phyloP scores from a whole-genome alignment of 2,888 invertebrate species.

The Pocota personata region DNA sequence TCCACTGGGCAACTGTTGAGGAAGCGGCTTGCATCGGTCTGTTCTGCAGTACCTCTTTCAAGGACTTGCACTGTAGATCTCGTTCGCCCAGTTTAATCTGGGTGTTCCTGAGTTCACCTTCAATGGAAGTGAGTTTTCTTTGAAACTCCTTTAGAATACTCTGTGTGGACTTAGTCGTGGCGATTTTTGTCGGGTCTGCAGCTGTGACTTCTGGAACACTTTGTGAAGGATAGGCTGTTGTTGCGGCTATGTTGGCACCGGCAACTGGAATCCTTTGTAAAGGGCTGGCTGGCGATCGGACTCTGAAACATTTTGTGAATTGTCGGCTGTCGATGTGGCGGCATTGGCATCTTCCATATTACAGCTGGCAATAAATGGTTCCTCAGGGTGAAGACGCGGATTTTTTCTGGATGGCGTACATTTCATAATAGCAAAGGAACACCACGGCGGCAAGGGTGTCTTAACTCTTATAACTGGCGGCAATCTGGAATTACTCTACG shows the following conservation, averaged over 20 bases:
- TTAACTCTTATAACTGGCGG: neutral
- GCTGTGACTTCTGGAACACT: neutral
- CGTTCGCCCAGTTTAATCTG: too few species aligned
- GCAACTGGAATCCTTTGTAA: neutral
- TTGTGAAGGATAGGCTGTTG: neutral
- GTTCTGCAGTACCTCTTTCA: too few species aligned
- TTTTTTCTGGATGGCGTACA: neutral
- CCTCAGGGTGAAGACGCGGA: neutral
- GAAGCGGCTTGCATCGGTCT: too few species aligned
- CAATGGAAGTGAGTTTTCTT: neutral
- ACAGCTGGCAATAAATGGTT: neutral
- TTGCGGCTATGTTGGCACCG: neutral
- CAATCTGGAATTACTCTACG: neutral
- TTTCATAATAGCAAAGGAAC: neutral
- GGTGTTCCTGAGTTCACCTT: too few species aligned
- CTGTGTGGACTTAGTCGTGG: neutral
- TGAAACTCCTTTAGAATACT: neutral
- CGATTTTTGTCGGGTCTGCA: too few species aligned
- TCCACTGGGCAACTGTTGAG: too few species aligned
- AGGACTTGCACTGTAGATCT: too few species aligned
- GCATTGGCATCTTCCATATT: neutral
- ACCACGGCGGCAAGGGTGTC: neutral
- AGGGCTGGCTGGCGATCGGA: too few species aligned
- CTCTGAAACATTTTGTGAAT: too few species aligned
- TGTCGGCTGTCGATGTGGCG: too few species aligned